Base-by-base conservation (phyloP, 2,113 vertebrate species). In the Hippoglossus stenolepis region DNA sequence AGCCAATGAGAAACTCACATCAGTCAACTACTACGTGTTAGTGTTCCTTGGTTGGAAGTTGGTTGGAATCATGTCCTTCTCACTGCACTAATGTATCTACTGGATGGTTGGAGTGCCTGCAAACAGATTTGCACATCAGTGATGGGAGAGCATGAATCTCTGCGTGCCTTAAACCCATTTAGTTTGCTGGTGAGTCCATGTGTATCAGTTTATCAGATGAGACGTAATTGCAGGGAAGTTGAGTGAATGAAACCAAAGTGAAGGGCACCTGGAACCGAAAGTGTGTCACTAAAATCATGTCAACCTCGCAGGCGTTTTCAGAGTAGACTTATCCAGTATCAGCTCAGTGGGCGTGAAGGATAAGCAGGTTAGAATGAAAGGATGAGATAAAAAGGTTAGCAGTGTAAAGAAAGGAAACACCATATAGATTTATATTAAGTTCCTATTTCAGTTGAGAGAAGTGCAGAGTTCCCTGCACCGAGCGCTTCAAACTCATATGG, bases 291-390 rank as follows among this genome's bases (percentile, higher is more conserved):
- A 4, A 47, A 78, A 40, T 28, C 57, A 28, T 18, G 64, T 79
- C 49, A 61, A 24, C 38, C 11, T 20, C 12, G 24, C 69, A 58
- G 35, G 73, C 72, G 49, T 83, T 69, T 73, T 73, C 40, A 66
- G 70, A 62, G 14, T 15, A 9, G 26, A 7, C 40, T 65, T 35
- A 60, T n/a, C 43, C 69, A 28, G 18, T 0, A 45, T 62, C 54
- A 56, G 82, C 45, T 80, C 47, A 70, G 53, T 51, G 71, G 64
- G 74, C 77, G 58, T 72, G 31, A 75, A 70, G 67, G 69, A 26
- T 71, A 60, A 76, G 49, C 66, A 43, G 31, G 56, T 43, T 61
- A 72, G 31, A 65, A n/a, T 26, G 10, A 40, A 35, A 18, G 49
- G 63, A 73, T 67, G 65, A 40, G 40, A 2, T 43, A 13, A 43